A percentile compares a stretch with the other conserved stretches of the same genome.
phyloP scores from a whole-genome alignment of 2,113 vertebrate genomes.

The Myxocyprinus asiaticus region DNA sequence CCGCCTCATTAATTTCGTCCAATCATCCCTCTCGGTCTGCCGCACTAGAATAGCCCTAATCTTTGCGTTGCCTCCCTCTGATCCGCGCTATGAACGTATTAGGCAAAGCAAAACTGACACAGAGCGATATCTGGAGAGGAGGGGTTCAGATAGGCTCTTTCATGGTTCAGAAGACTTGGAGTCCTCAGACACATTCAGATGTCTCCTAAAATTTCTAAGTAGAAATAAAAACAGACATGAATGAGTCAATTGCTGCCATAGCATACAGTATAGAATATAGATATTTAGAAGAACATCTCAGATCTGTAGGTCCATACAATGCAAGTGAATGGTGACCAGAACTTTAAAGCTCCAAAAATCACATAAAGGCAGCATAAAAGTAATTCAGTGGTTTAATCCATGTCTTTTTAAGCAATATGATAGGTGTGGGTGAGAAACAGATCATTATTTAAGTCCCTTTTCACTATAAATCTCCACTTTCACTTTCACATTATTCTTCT shows the following conservation, averaged over 20 bases:
- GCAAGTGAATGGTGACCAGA: too few relatives aligned
- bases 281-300: neutral
- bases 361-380: too few relatives aligned
- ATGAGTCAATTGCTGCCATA: neutral
- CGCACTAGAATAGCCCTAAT: constrained; percentile 90
- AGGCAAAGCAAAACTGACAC: constrained; percentile 71
- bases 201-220: neutral
- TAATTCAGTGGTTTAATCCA: too few relatives aligned
- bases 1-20: constrained; percentile 86
- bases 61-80: constrained; percentile 75
- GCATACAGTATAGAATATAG: neutral
- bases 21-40: constrained; percentile 80
- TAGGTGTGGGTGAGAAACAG: too few relatives aligned
- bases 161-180: neutral
- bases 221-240: too few relatives aligned
- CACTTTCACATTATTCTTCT: too few relatives aligned
- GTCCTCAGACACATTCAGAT: neutral
- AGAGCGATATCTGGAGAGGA: constrained; percentile 53
- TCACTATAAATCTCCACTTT: too few relatives aligned
- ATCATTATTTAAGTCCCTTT: too few relatives aligned
- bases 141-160: constrained; percentile 46
- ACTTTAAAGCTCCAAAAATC: too few relatives aligned
- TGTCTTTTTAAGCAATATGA: too few relatives aligned
- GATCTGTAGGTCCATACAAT: too few relatives aligned
- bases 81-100: constrained; percentile 81